Conservation (phyloP, 2,888 invertebrate species). For the Eupithecia vulgata region DNA sequence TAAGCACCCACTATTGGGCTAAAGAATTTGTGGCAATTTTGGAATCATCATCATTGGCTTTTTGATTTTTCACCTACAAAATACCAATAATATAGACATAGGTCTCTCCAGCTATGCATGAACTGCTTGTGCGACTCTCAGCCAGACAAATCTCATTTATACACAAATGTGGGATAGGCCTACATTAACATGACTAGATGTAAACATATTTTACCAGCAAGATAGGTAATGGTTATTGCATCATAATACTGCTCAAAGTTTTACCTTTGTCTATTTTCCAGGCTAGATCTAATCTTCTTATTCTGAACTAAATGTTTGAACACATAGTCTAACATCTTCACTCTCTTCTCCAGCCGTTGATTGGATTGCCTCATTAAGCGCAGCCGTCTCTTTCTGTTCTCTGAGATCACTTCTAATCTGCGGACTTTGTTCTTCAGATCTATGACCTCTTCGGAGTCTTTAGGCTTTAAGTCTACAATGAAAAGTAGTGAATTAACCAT, state of each 20-base stretch:
- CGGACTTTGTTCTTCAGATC: conserved; percentile 65
- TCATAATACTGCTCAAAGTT: neutral
- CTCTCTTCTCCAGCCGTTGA: conserved; percentile 57
- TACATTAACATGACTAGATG: neutral
- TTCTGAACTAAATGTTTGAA: conserved; percentile 65
- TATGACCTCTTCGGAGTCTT: conserved; percentile 65
- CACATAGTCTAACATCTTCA: conserved; percentile 61
- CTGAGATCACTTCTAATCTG: conserved; percentile 65
- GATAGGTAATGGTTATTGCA: neutral
- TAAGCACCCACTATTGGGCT: neutral
- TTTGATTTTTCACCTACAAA: neutral
- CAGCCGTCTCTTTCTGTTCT: conserved; percentile 61
- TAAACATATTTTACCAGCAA: neutral
- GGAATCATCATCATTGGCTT: neutral
- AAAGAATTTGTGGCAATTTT: neutral
- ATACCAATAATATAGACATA: no score
- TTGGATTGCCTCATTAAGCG: conserved; percentile 66
- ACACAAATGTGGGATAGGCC: neutral
- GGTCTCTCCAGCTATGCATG: neutral
- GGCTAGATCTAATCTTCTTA: conserved; percentile 42
- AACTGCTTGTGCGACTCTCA: neutral
- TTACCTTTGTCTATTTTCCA: conserved; percentile 21
- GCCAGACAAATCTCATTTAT: neutral
- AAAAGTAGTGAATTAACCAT: conserved; percentile 47
- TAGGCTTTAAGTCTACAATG: conserved; percentile 55